Evolutionary conservation across 2,888 invertebrate genomes (phyloP).

Genomic region (Caenorhabditis sp.): DNA sequence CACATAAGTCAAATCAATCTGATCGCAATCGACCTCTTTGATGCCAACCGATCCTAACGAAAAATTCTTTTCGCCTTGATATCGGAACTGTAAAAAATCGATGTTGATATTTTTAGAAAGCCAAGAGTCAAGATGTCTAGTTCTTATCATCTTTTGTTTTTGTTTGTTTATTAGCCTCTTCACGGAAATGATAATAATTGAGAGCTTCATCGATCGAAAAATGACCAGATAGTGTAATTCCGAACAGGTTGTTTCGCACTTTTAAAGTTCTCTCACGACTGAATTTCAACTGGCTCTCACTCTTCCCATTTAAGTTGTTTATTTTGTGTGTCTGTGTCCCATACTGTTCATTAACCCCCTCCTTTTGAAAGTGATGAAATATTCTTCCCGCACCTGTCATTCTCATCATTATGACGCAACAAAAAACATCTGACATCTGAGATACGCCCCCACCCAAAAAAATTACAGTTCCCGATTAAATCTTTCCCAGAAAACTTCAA

Average conservation of each 20-base stretch:
- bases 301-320: no score
- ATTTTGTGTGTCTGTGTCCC: no score
- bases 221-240: background rate
- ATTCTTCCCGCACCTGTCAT: background rate
- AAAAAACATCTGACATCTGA: background rate
- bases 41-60: constrained; percentile 94
- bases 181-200: background rate
- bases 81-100: constrained; percentile 78
- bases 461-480: constrained; percentile 6
- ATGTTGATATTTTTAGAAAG: background rate
- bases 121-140: background rate
- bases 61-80: constrained; percentile 91
- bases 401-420: background rate
- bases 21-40: constrained; percentile 95
- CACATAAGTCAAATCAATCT: constrained; percentile 94
- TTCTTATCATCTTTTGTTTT: background rate
- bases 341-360: no score
- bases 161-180: background rate
- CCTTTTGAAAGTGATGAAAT: background rate
- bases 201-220: background rate
- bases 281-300: no score
- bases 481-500: background rate
- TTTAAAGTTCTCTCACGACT: background rate
- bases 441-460: no score
- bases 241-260: background rate